Evolutionary conservation across 2,113 vertebrate species (phyloP), one percentile per base, ranked within the genome.

Genomic region (Mustela nigripes): DNA sequence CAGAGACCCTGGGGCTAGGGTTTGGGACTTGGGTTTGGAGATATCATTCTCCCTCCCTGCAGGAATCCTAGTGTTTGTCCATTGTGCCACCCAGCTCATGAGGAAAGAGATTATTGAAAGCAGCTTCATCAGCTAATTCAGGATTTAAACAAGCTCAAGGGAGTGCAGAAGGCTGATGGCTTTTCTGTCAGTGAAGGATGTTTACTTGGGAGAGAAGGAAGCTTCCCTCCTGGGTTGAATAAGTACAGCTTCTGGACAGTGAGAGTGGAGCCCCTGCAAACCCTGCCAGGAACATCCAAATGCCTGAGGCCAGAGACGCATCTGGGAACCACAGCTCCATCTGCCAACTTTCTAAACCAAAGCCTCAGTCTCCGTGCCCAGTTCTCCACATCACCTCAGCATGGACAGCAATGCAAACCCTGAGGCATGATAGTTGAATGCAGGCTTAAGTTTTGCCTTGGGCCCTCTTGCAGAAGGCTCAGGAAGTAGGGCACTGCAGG

Each of bases 11-110:
- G 39, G 39, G 56, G 10, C 14, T 12, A 62, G 24, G 18, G 28
- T 24, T 80, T 87, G 36, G 39, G 39, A 9, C 50, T 36, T 21
- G 26, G 50, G 31, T 36, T 93, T 82, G 39, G 33, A 63, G 74
- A 4, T 33, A 14, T 1, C 56, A 36, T 36, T 7, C 7, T 1
- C 7, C 7, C 4, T 10, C 7, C 19, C 9, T 22, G 7, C 15
- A 33, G 39, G 19, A 60, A 15, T 22, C 56, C 28, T 36, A 50
- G 10, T 12, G 50, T 45, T 33, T 67, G 63, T 10, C 12, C 26
- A 19, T 9, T 36, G 4, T 73, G 33, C 15, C 15, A 3, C 76
- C 42, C 24, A 63, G 71, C 33, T 58, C 42, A 5, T 53, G 19
- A 22, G 1, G 11, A 45, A 71, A 58, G 53, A 26, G 22, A 60